Percentiles rank a stretch among this genome's conserved stretches.
Conservation (phyloP, 2,113 vertebrate species). For the Brachyhypopomus gauderio region DNA sequence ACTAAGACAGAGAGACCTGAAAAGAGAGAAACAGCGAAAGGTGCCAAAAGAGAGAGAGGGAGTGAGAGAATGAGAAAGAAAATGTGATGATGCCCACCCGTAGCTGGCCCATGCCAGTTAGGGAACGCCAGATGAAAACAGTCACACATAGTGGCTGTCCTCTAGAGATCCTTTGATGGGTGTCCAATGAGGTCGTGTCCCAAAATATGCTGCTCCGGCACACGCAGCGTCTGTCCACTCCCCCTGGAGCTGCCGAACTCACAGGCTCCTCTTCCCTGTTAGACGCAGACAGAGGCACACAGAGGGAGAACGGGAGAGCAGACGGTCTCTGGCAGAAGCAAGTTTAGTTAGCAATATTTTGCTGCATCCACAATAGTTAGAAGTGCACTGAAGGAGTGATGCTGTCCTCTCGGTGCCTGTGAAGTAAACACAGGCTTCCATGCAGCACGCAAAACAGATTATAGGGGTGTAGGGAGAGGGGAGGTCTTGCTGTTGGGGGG, state of each 20-base stretch:
- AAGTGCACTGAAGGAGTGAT: constrained; percentile 77
- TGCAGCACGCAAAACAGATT: constrained; percentile 75
- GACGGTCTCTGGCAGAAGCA: constrained; percentile 36
- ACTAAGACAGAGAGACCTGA: background rate
- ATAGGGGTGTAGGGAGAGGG: constrained; percentile 68
- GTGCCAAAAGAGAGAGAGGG: constrained; percentile 24
- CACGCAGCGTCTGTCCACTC: constrained; percentile 23
- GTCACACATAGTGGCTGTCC: constrained; percentile 90
- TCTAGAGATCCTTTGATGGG: constrained; percentile 51
- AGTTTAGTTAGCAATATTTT: constrained; percentile 62
- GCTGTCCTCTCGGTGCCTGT: constrained; percentile 65
- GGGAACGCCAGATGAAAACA: constrained; percentile 98
- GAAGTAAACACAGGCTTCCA: constrained; percentile 76
- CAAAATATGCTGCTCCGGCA: constrained; percentile 38
- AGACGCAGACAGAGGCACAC: constrained; percentile 54
- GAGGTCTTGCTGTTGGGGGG: constrained; percentile 53
- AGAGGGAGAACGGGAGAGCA: constrained; percentile 61
- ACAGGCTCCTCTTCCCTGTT: constrained; percentile 31
- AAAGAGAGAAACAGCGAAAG: constrained; percentile 12
- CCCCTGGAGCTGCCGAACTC: constrained; percentile 27
- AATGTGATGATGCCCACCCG: constrained; percentile 82
- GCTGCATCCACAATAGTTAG: constrained; percentile 56
- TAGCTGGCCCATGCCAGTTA: constrained; percentile 94
- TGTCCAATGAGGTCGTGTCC: constrained; percentile 43
- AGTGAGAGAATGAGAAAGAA: constrained; percentile 19